Evolutionary conservation across 2,797 vertebrate species (phyloP).

Genomic region (Neomorphus geoffroyi): DNA sequence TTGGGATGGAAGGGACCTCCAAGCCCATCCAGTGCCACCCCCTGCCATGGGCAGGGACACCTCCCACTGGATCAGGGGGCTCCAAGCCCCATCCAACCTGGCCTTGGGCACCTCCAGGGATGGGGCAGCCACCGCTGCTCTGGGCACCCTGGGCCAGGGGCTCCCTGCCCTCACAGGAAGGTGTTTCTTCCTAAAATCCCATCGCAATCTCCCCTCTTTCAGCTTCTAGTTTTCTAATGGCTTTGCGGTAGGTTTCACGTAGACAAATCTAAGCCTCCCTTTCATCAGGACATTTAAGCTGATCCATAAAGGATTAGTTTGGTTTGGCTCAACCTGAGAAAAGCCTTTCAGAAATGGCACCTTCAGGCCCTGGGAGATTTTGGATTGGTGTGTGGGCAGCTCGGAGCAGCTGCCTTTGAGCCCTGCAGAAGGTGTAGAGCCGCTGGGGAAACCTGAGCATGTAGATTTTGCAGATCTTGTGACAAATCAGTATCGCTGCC

Average conservation of each 20-base stretch:
- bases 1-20: too few species aligned
- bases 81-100: too few species aligned
- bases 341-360: not conserved
- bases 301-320: not conserved
- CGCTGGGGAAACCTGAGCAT: not conserved
- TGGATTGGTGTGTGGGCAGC: not conserved
- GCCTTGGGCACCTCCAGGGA: too few species aligned
- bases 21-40: too few species aligned
- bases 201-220: too few species aligned
- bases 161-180: too few species aligned
- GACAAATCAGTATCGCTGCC: not conserved
- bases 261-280: not conserved
- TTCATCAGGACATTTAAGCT: not conserved
- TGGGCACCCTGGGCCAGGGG: too few species aligned
- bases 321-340: not conserved
- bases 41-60: too few species aligned
- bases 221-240: not conserved
- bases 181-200: too few species aligned
- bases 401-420: not conserved
- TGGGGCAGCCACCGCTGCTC: too few species aligned
- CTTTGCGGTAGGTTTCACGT: not conserved
- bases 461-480: not conserved
- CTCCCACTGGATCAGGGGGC: too few species aligned
- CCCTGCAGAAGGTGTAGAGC: accelerated
- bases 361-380: not conserved